These are phyloP conservation scores for Erebia palarica DNA, from an alignment of 2,888 invertebrate genomes.

Conservation along the genomic window DNA sequence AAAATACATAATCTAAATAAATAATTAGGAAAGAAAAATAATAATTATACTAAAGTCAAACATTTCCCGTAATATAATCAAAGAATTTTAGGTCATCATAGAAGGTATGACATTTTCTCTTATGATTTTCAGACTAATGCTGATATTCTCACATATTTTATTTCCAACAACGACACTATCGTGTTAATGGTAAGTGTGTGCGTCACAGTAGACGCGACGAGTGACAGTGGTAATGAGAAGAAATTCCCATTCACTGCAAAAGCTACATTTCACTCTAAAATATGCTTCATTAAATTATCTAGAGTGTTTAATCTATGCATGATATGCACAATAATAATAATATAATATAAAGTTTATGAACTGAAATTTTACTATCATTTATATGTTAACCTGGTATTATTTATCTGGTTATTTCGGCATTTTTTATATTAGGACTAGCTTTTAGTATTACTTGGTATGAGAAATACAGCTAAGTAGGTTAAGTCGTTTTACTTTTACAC, in stretches of 20 bases:
- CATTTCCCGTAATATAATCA: too few species aligned
- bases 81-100: background rate
- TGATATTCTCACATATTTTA: conserved; percentile 44
- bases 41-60: too few species aligned
- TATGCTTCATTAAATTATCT: conserved; percentile 35
- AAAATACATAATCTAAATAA: too few species aligned
- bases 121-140: conserved; percentile 29
- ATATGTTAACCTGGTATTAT: too few species aligned
- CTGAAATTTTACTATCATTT: too few species aligned
- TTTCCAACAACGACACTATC: conserved; percentile 44
- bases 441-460: too few species aligned
- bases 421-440: too few species aligned
- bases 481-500: too few species aligned
- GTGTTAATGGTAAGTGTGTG: conserved; percentile 44
- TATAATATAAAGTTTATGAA: background rate
- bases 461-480: too few species aligned
- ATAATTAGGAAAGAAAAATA: too few species aligned
- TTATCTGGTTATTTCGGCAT: too few species aligned
- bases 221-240: conserved; percentile 44
- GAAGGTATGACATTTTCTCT: background rate
- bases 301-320: conserved; percentile 40
- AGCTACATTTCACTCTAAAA: conserved; percentile 37
- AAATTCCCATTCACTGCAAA: conserved; percentile 44
- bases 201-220: conserved; percentile 38
- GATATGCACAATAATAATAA: conserved; percentile 8